Conservation (phyloP, 2,888 invertebrate species). For the Thecophora atra region DNA sequence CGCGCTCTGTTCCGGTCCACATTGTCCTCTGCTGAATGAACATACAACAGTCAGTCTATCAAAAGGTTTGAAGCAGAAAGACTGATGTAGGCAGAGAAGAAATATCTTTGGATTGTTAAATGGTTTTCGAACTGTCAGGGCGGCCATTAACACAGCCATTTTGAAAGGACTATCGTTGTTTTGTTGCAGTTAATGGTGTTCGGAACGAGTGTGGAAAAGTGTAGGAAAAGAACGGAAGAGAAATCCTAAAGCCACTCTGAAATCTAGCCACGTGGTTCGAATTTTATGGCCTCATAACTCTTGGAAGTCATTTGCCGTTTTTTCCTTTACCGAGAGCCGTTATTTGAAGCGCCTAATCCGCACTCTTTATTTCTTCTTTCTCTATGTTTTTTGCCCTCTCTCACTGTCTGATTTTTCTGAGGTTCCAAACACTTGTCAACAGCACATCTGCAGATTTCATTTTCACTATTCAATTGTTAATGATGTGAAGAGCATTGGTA, state of each 20-base stretch:
- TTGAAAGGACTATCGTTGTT: background rate
- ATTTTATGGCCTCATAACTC: constrained; percentile 7
- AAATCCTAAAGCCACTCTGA: background rate
- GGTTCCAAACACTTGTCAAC: background rate
- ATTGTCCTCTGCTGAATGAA: background rate
- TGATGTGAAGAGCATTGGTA: too few relatives aligned
- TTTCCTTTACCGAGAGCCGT: background rate
- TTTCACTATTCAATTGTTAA: background rate
- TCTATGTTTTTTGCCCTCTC: background rate
- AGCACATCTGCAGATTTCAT: background rate
- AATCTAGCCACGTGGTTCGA: background rate
- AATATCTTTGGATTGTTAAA: background rate
- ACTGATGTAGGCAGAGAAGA: background rate
- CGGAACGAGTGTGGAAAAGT: background rate
- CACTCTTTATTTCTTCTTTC: background rate
- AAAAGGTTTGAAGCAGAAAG: background rate
- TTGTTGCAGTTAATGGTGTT: background rate
- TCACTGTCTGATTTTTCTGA: too few relatives aligned
- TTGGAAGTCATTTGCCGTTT: background rate
- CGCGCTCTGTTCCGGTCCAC: too few relatives aligned
- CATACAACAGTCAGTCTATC: constrained; percentile 4
- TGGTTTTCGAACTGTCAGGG: constrained; percentile 12
- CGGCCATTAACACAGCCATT: constrained; percentile 17
- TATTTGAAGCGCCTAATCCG: background rate
- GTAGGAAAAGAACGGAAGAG: background rate